Percentiles rank a stretch among this genome's conserved stretches.
Evolutionary conservation across 2,797 vertebrate species (phyloP).

Genomic region (Syndactyla subalaris): DNA sequence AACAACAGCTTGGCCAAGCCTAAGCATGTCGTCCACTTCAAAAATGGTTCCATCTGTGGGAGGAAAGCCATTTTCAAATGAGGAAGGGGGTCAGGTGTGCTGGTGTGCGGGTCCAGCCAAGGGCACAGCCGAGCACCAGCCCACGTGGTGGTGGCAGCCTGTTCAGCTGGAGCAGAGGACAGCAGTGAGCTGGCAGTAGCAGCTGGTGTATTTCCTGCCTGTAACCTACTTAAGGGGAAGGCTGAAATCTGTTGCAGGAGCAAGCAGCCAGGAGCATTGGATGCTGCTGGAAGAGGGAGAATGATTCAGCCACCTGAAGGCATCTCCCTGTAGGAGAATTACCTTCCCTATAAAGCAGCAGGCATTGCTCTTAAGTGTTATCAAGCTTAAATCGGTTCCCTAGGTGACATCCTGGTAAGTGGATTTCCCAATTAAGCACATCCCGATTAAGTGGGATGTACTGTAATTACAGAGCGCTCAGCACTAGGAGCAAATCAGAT

Average conservation of each 20-base stretch:
- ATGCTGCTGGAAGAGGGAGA: background rate
- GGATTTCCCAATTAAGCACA: slow-evolving; percentile 71
- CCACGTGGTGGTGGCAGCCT: background rate
- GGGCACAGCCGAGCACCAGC: background rate
- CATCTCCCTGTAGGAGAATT: slow-evolving; percentile 63
- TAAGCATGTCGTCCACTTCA: background rate
- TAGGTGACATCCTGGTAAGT: slow-evolving; percentile 68
- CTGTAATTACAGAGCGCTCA: slow-evolving; percentile 61
- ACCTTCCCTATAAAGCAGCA: slow-evolving; percentile 63
- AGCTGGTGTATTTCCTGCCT: slow-evolving; percentile 24
- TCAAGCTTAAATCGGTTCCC: slow-evolving; percentile 60
- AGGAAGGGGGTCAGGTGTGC: accelerated
- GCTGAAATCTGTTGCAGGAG: slow-evolving; percentile 45
- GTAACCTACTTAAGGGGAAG: slow-evolving; percentile 42
- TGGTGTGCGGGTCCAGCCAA: background rate
- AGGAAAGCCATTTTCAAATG: background rate
- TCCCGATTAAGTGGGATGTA: slow-evolving; percentile 61
- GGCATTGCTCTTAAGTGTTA: slow-evolving; percentile 53
- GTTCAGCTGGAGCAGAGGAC: slow-evolving; percentile 19
- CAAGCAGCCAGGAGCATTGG: slow-evolving; percentile 24
- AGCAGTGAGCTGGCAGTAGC: background rate
- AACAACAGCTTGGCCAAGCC: background rate
- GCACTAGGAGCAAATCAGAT: slow-evolving; percentile 9
- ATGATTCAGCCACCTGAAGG: slow-evolving; percentile 63
- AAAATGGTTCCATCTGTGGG: accelerated